Percentiles rank a stretch among this genome's conserved stretches.
Conservation (phyloP, 2,113 vertebrate species). For the Scomber japonicus region DNA sequence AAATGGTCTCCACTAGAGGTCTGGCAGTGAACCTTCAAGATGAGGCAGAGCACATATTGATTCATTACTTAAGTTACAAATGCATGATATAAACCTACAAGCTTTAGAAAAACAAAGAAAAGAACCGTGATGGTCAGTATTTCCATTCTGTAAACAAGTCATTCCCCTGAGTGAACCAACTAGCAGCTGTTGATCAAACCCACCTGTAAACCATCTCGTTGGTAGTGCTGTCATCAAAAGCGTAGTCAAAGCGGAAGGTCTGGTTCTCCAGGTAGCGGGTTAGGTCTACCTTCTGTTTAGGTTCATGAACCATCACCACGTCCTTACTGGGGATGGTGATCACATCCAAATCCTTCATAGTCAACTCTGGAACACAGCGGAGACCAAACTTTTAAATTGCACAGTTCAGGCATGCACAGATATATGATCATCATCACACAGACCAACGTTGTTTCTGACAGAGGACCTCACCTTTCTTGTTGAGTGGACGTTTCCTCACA, state of each 20-base stretch:
- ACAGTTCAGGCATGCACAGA: too few species aligned
- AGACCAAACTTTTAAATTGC: background rate
- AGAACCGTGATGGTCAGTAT: background rate
- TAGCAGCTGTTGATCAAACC: background rate
- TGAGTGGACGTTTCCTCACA: slow-evolving; percentile 97
- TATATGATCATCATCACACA: background rate
- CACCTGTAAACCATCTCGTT: slow-evolving; percentile 99
- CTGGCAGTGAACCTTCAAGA: slow-evolving; percentile 93
- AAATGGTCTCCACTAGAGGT: slow-evolving; percentile 97
- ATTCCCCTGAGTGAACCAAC: background rate
- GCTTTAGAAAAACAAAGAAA: background rate
- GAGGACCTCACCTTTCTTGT: slow-evolving; percentile 92
- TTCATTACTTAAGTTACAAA: background rate
- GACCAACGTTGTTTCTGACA: background rate
- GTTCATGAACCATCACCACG: slow-evolving; percentile 99
- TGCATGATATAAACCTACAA: background rate
- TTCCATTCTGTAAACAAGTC: background rate
- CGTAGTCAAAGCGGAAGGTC: slow-evolving; percentile 99
- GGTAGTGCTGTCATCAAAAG: slow-evolving; percentile 94
- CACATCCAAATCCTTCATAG: slow-evolving; percentile 96
- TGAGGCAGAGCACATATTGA: slow-evolving; percentile 13
- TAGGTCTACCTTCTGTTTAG: slow-evolving; percentile 98
- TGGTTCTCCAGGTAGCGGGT: slow-evolving; percentile 98
- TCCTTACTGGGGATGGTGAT: slow-evolving; percentile 99
- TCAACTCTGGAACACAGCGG: slow-evolving; percentile 84